These are phyloP conservation scores for Aricia artaxerxes DNA, from an alignment of 2,888 invertebrate genomes.

Conservation along the genomic window DNA sequence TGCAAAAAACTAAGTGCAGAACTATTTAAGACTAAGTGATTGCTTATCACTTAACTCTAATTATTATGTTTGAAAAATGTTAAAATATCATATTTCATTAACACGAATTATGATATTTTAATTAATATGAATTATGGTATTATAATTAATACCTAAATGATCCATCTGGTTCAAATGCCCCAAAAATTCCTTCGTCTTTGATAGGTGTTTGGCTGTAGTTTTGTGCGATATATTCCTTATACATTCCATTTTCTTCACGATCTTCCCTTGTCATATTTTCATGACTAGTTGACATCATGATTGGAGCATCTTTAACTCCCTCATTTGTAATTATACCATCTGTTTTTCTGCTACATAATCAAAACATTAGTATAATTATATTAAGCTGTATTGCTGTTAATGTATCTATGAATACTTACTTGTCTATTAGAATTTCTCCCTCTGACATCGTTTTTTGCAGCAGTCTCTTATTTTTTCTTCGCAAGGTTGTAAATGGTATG, in stretches of 20 bases:
- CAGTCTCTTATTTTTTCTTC: slow-evolving; percentile 74
- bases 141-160: slow-evolving; percentile 66
- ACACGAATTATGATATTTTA: too few species aligned
- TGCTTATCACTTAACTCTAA: slow-evolving; percentile 6
- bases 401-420: slow-evolving; percentile 56
- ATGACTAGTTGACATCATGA: slow-evolving; percentile 82
- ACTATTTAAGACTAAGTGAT: neutral
- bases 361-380: neutral
- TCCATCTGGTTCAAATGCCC: slow-evolving; percentile 71
- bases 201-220: slow-evolving; percentile 81
- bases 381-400: neutral
- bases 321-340: slow-evolving; percentile 69
- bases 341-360: slow-evolving; percentile 64
- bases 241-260: slow-evolving; percentile 69
- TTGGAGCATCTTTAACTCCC: slow-evolving; percentile 70
- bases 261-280: slow-evolving; percentile 81
- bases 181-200: slow-evolving; percentile 81
- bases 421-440: slow-evolving; percentile 86
- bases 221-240: slow-evolving; percentile 66
- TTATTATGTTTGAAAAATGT: neutral
- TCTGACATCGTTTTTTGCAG: slow-evolving; percentile 90
- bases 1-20: slow-evolving; percentile 26
- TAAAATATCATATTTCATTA: neutral
- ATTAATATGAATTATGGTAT: too few species aligned
- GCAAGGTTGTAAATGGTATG: slow-evolving; percentile 80